These are phyloP conservation scores for Drosophila pachea DNA, from an alignment of 1,140 invertebrate species.

Conservation along the genomic window DNA sequence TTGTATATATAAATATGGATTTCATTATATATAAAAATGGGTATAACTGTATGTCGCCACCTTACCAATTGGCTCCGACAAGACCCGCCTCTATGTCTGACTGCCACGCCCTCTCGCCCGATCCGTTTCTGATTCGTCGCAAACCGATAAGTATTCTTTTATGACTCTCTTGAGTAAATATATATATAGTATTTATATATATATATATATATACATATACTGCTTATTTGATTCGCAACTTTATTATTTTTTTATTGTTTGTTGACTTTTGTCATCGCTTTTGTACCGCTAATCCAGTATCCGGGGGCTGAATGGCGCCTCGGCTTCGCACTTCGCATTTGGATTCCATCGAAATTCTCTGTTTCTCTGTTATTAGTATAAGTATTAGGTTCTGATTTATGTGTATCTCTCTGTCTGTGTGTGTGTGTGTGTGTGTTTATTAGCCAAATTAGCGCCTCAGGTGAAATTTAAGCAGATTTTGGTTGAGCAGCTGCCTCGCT, in stretches of 20 bases:
- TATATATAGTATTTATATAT: conserved; percentile 9
- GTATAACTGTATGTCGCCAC: no score
- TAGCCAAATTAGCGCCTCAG: conserved; percentile 74
- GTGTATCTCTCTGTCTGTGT: neutral
- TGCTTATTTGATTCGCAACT: neutral
- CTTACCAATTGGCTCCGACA: neutral
- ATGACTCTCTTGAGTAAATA: conserved; percentile 51
- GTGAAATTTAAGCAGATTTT: conserved; percentile 77
- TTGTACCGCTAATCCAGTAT: conserved; percentile 23
- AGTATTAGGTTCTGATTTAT: conserved; percentile 11
- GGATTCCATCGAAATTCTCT: conserved; percentile 54
- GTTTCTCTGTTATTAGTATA: conserved; percentile 44
- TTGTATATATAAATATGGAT: no score
- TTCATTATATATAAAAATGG: no score
- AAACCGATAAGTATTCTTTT: conserved; percentile 40
- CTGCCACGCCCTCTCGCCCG: no score
- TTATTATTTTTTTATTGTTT: conserved; percentile 18
- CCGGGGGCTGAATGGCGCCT: conserved; percentile 56
- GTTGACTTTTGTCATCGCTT: conserved; percentile 34
- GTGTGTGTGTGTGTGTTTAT: conserved; percentile 51
- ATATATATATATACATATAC: conserved; percentile 1
- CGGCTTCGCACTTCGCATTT: conserved; percentile 23
- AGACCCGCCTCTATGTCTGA: neutral
- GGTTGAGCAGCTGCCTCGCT: conserved; percentile 56
- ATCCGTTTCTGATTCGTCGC: conserved; percentile 9